phyloP scores from a whole-genome alignment of 2,113 vertebrate species.

The Pristiophorus japonicus region DNA sequence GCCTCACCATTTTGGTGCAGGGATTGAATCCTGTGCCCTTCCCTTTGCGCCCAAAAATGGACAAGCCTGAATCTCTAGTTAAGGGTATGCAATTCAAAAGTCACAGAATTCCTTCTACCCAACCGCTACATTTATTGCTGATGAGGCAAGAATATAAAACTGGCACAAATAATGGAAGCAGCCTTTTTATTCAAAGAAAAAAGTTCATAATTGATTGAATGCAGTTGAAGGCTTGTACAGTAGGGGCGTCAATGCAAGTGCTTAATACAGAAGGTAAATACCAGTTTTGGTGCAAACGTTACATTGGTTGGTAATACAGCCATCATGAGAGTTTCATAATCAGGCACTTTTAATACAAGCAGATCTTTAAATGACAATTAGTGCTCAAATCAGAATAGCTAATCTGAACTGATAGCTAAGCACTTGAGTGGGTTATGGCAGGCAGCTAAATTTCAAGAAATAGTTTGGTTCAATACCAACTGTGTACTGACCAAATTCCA shows the following conservation, averaged over 20 bases:
- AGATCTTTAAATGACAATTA: not conserved
- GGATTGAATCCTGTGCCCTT: not conserved
- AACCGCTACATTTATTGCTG: not conserved
- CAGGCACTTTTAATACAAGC: not conserved
- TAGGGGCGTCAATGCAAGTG: not conserved
- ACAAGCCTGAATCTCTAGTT: not conserved
- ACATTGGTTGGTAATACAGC: not conserved
- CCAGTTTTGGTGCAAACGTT: not conserved
- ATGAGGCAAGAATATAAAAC: not conserved
- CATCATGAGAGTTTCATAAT: not conserved
- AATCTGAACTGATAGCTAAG: not conserved
- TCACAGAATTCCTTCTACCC: not conserved
- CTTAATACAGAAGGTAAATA: not conserved
- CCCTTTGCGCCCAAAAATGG: not conserved
- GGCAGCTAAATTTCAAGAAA: too few species aligned
- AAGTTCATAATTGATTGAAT: not conserved
- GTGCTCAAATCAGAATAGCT: not conserved
- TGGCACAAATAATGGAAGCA: not conserved
- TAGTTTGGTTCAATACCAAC: not conserved
- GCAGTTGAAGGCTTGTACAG: not conserved
- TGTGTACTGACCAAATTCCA: not conserved
- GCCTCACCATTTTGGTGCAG: not conserved
- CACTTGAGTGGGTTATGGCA: not conserved
- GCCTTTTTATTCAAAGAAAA: conserved; percentile 2
- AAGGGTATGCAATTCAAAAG: not conserved